These are phyloP conservation scores for Metallyticus violacea DNA, from an alignment of 2,888 invertebrate genomes.

Conservation along the genomic window DNA sequence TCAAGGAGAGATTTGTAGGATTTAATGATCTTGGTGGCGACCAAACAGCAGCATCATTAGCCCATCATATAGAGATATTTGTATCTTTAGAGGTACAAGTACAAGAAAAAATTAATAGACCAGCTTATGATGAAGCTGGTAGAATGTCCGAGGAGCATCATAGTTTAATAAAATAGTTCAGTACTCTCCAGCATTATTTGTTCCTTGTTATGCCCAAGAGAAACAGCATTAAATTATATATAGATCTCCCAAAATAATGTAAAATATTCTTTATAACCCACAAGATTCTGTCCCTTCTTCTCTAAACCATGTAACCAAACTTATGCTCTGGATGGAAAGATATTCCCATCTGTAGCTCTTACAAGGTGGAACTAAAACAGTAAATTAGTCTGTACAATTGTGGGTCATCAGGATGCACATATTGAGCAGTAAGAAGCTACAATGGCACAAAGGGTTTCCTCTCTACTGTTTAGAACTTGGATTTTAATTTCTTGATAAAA, in stretches of 20 bases:
- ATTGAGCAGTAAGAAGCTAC: neutral
- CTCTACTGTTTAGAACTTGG: neutral
- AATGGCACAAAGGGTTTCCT: neutral
- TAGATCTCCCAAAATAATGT: neutral
- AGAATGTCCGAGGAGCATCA: neutral
- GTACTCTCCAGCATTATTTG: neutral
- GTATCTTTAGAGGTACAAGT: too few relatives aligned
- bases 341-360: conserved; percentile 10
- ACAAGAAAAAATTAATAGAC: too few relatives aligned
- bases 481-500: neutral
- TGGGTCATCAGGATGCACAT: neutral
- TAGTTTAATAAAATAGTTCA: neutral
- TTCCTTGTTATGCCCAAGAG: neutral
- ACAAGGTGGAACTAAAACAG: conserved; percentile 11
- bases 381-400: conserved; percentile 8
- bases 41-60: too few relatives aligned
- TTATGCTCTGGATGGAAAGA: neutral
- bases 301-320: neutral
- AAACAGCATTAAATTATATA: too few relatives aligned
- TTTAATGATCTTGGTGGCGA: too few relatives aligned
- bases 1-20: too few relatives aligned
- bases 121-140: too few relatives aligned
- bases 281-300: too few relatives aligned
- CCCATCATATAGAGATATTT: too few relatives aligned
- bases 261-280: neutral